Base-by-base conservation (phyloP, 1,140 invertebrate species). In the Sminthurides bifidus region DNA sequence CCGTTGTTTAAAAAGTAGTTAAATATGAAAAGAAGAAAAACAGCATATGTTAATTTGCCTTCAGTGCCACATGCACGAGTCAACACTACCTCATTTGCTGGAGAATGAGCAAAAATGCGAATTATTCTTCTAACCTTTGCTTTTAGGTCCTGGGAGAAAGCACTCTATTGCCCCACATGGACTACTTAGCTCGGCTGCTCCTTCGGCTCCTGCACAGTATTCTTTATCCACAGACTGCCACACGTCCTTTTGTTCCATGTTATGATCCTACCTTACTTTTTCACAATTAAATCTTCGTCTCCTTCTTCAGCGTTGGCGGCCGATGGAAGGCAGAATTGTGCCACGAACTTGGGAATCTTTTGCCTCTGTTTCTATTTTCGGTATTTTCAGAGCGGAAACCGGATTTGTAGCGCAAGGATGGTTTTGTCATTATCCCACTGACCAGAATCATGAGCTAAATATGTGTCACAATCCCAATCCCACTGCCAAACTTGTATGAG, bases 171-270 rank as follows among this genome's bases (percentile, higher is more conserved):
- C 23, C 52, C 58, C 17, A 44, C 52, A 49, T 49, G n/a, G 21
- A 41, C 31, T 14, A 26, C 44, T n/a, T n/a, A n/a, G n/a, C n/a
- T n/a, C n/a, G n/a, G n/a, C n/a, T n/a, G n/a, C n/a, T n/a, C n/a
- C n/a, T n/a, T n/a, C n/a, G n/a, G n/a, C n/a, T 1, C 37, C 48
- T 17, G 23, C 49, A 19, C 26, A 48, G 24, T 21, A 37, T 17
- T 52, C 55, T 8, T 38, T 57, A 17, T 35, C 58, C 19, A 51
- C 48, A 50, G 58, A 59, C 48, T 59, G 58, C 27, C 52, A 53
- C 24, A 53, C 35, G 14, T 48, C 46, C 23, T 55, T 54, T 35
- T 59, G 58, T 49, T 37, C 38, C 5, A 51, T 59, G 29, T 52
- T 59, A 45, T 59, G 49, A 59, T 52, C n/a, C 33, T 12, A 35